Evolutionary conservation across 2,113 vertebrate genomes (phyloP).

Genomic region (Micromys minutus): DNA sequence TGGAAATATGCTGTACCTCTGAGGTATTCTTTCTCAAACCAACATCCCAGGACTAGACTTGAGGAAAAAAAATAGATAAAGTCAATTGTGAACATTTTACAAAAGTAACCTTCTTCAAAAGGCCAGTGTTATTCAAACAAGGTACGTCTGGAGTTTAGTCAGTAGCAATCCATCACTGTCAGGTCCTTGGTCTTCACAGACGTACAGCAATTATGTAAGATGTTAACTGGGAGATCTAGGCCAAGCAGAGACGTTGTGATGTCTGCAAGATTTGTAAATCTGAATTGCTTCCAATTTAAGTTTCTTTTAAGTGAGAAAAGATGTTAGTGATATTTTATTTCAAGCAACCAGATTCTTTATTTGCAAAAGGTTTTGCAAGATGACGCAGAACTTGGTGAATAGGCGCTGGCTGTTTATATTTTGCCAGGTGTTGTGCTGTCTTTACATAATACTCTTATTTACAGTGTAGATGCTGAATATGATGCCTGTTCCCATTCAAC

Average conservation of each 20-base stretch:
- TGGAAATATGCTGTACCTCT: neutral
- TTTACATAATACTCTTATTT: neutral
- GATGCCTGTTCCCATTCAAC: neutral
- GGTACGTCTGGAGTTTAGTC: neutral
- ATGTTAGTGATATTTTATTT: conserved; percentile 28
- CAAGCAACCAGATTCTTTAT: neutral
- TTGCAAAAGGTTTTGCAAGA: neutral
- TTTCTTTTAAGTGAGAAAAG: neutral
- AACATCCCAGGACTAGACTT: neutral
- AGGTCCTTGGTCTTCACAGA: neutral
- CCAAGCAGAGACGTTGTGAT: neutral
- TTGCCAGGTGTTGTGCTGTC: neutral
- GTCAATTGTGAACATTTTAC: neutral
- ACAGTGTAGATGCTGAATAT: neutral
- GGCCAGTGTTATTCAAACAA: neutral
- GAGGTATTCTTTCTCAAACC: neutral
- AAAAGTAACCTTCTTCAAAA: neutral
- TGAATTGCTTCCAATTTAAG: conserved; percentile 12
- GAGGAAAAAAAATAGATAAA: neutral
- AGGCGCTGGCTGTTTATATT: neutral
- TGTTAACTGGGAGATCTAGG: neutral
- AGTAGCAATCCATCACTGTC: neutral
- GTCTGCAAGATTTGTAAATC: neutral
- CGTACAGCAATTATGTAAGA: neutral
- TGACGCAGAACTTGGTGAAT: neutral